These are phyloP conservation scores for Vanessa atalanta DNA, from an alignment of 1,140 invertebrate species.

Conservation along the genomic window DNA sequence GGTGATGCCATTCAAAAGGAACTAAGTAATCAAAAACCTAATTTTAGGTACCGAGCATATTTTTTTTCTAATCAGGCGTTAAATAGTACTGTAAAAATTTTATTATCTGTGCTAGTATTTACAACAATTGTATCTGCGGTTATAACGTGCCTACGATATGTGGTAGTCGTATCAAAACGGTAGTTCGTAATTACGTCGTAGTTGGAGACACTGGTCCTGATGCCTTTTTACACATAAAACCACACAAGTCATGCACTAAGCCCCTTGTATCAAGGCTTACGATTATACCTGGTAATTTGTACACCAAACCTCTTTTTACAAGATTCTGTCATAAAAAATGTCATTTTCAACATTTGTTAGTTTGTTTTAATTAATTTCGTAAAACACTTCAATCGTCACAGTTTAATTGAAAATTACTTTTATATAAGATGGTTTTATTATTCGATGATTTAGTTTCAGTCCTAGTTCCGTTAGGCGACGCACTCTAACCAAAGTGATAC, in stretches of 20 bases:
- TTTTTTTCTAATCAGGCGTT: no score
- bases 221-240: slow-evolving; percentile 30
- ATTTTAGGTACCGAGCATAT: no score
- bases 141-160: no score
- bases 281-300: slow-evolving; percentile 7
- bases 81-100: no score
- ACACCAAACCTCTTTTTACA: not conserved
- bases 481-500: slow-evolving; percentile 59
- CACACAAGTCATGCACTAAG: slow-evolving; percentile 41
- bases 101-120: no score
- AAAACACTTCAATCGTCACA: slow-evolving; percentile 19
- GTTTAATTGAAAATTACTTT: slow-evolving; percentile 3
- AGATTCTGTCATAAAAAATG: not conserved
- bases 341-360: slow-evolving; percentile 14
- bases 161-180: no score
- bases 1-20: no score
- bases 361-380: slow-evolving; percentile 6
- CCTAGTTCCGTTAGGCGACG: slow-evolving; percentile 9
- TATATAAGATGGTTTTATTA: slow-evolving; percentile 10
- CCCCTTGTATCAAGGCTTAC: slow-evolving; percentile 6
- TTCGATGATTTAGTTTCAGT: slow-evolving; percentile 22
- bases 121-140: no score
- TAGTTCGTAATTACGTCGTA: no score
- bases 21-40: no score
- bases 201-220: not conserved